Evolutionary conservation across 2,113 vertebrate species (phyloP).

Genomic region (Lepisosteus oculatus): DNA sequence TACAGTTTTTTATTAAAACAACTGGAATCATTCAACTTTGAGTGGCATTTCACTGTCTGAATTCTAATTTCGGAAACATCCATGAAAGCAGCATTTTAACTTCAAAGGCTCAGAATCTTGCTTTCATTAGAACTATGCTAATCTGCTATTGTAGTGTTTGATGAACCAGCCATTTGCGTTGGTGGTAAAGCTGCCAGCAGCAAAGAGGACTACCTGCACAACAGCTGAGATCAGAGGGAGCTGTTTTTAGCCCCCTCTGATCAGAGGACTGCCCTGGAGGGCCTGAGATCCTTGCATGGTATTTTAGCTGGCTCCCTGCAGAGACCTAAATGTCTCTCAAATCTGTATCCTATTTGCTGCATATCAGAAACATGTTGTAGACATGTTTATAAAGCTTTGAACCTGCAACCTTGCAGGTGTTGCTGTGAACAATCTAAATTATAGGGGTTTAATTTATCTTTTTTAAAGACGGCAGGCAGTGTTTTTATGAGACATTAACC

Average conservation of each 20-base stretch:
- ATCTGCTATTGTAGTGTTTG: slow-evolving; percentile 34
- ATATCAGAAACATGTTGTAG: not conserved
- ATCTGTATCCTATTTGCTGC: not conserved
- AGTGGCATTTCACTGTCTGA: not conserved
- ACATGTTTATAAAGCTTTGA: too few relatives aligned
- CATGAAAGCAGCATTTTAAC: not conserved
- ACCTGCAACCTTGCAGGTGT: too few relatives aligned
- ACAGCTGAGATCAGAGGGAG: slow-evolving; percentile 44
- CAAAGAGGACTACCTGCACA: slow-evolving; percentile 27
- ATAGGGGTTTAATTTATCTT: too few relatives aligned
- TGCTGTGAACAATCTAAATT: too few relatives aligned
- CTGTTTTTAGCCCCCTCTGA: slow-evolving; percentile 48
- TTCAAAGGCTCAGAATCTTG: slow-evolving; percentile 8
- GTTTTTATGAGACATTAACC: too few relatives aligned
- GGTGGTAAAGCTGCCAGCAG: slow-evolving; percentile 31
- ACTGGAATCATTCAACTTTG: not conserved
- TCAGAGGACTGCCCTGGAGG: slow-evolving; percentile 36
- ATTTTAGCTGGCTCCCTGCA: not conserved
- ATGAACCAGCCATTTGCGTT: slow-evolving; percentile 43
- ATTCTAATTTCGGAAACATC: not conserved
- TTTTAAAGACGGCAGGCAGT: too few relatives aligned
- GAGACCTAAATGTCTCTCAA: not conserved
- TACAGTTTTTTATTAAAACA: not conserved
- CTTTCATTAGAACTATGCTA: slow-evolving; percentile 15
- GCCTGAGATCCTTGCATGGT: not conserved